Base-by-base conservation (phyloP, 2,888 invertebrate genomes). In the Nasonia oneida region DNA sequence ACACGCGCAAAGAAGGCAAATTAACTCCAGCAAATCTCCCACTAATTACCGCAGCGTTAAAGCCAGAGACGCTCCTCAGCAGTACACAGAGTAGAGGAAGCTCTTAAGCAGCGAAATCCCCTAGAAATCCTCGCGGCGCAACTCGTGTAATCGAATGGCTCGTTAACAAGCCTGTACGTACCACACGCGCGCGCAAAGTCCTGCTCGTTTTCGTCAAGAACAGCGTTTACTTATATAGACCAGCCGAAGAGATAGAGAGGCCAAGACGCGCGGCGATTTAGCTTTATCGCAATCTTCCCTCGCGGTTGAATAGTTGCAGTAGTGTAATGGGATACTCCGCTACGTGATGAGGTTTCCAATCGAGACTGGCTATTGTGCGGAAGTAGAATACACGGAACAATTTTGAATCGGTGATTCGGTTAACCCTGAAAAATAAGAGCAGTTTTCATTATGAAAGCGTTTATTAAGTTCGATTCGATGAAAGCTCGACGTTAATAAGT, bases 101-200 rank as follows among this genome's bases (percentile, higher is more conserved):
- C 70, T 70, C 70, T 29, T 33, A 70, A 80, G 80, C 47, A 64
- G 64, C 47, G 29, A 81, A 81, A 81, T 79, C 70, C 15, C 29
- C 29, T n/a, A 29, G 33, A 53, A 71, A 79, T 81, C 61, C 33
- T 47, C 47, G 42, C 47, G 42, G 64, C 42, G 61, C 42, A 74
- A 18, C 18, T 61, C 61, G 79, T 18, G 18, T 81, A 81, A 81
- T 81, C 61, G 71, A 80, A 71, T 70, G 71, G 14, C 57, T 67
- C 33, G 67, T 67, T 67, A 67, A 67, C 67, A 18, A 64, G 10
- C 64, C 10, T 12, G 47, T 47, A 23, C 6, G 23, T 23, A 18
- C 10, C 8, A 23, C 10, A 64, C 2, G 3, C 6, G n/a, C n/a
- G n/a, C 61, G 10, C 18, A 29, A 67, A 14, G 12, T 29, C 67